Percentiles rank a stretch among this genome's conserved stretches.
phyloP scores from a whole-genome alignment of 1,140 invertebrate species.

The Drosophila sulfurigaster region DNA sequence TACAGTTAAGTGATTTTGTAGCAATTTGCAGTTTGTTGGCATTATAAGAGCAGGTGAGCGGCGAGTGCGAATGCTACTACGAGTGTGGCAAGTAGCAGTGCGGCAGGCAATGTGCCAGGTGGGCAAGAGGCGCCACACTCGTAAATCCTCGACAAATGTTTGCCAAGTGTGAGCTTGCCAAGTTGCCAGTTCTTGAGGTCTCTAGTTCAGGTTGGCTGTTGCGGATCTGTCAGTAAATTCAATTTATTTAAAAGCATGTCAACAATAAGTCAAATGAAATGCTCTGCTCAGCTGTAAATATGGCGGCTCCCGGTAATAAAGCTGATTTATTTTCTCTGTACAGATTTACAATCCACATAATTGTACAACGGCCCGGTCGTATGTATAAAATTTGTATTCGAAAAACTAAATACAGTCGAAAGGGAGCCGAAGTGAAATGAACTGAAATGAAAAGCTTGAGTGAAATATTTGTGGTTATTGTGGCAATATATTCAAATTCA shows the following conservation, averaged over 20 bases:
- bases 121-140: constrained; percentile 32
- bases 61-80: background rate
- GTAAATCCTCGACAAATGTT: constrained; percentile 67
- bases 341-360: constrained; percentile 60
- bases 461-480: constrained; percentile 54
- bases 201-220: constrained; percentile 27
- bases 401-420: constrained; percentile 33
- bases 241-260: constrained; percentile 74
- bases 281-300: constrained; percentile 65
- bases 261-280: constrained; percentile 74
- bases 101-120: background rate
- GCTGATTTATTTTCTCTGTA: constrained; percentile 59
- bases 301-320: constrained; percentile 58
- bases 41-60: constrained; percentile 52
- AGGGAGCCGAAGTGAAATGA: constrained; percentile 25
- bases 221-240: constrained; percentile 58
- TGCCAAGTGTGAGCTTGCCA: constrained; percentile 32
- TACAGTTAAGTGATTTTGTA: constrained; percentile 73
- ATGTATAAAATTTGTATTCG: constrained; percentile 28
- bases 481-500: constrained; percentile 62
- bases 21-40: constrained; percentile 71
- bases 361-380: constrained; percentile 10
- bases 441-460: constrained; percentile 43
- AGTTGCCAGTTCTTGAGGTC: constrained; percentile 26
- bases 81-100: background rate